Percentiles rank a stretch among this genome's conserved stretches.
Conservation (phyloP, 2,797 vertebrate genomes). For the Malurus leucopterus region DNA sequence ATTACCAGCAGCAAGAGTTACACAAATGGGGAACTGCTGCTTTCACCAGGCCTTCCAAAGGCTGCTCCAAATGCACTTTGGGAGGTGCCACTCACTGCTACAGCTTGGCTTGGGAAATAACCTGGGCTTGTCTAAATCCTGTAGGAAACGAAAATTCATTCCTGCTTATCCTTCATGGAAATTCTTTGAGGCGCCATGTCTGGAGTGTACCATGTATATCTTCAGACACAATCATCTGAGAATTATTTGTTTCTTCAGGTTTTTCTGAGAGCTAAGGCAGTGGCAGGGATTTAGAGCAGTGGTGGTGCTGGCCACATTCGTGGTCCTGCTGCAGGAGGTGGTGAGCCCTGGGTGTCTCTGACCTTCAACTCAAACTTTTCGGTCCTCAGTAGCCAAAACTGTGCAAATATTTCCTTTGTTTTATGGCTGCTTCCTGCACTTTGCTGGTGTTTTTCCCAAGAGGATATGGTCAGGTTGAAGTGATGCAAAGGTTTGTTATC, state of each 20-base stretch:
- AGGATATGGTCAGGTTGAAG: not conserved
- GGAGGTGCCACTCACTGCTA: not conserved
- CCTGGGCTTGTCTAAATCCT: not conserved
- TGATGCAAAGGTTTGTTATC: not conserved
- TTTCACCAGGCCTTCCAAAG: conserved; percentile 4
- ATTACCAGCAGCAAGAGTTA: conserved; percentile 37
- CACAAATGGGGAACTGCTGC: conserved; percentile 5
- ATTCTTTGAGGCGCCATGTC: not conserved
- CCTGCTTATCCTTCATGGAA: not conserved
- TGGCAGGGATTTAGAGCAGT: not conserved
- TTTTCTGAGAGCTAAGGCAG: not conserved
- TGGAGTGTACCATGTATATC: not conserved
- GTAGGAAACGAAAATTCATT: not conserved
- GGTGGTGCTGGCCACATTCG: not conserved
- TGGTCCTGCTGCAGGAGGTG: not conserved
- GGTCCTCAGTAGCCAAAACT: not conserved
- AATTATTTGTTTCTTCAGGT: not conserved
- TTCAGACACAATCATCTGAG: not conserved
- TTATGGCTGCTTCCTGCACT: not conserved
- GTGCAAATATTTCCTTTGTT: not conserved
- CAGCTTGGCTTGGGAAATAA: not conserved
- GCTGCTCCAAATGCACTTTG: not conserved
- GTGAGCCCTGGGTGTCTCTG: not conserved
- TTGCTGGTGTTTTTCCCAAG: not conserved
- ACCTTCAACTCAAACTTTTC: not conserved